These are phyloP conservation scores for Drosophila bipectinata DNA, from an alignment of 1,140 invertebrate genomes.

Conservation along the genomic window DNA sequence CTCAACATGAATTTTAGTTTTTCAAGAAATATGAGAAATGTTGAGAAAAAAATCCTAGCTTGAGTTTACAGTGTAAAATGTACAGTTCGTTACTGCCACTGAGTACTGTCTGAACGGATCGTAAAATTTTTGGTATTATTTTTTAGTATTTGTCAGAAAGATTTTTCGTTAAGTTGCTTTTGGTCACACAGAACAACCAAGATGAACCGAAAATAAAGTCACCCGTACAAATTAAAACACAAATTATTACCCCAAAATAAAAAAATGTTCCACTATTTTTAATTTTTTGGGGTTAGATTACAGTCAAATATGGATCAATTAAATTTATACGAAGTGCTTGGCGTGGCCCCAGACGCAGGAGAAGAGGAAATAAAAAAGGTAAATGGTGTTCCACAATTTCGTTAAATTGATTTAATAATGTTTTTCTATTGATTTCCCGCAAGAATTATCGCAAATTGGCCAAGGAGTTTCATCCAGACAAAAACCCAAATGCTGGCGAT, in stretches of 20 bases:
- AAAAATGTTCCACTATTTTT: slow-evolving; percentile 42
- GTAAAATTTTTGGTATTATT: not conserved
- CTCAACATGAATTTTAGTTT: too few species aligned
- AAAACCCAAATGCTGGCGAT: slow-evolving; percentile 92
- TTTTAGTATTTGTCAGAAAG: not conserved
- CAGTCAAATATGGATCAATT: slow-evolving; percentile 87
- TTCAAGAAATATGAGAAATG: too few species aligned
- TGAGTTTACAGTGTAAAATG: too few species aligned
- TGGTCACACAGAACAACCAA: slow-evolving; percentile 50
- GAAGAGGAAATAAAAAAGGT: slow-evolving; percentile 95
- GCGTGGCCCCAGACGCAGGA: slow-evolving; percentile 89
- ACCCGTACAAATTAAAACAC: slow-evolving; percentile 34
- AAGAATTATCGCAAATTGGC: slow-evolving; percentile 93
- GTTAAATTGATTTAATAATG: not conserved
- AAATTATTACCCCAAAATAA: slow-evolving; percentile 21
- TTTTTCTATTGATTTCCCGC: slow-evolving; percentile 33
- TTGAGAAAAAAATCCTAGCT: too few species aligned
- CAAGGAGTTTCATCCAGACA: slow-evolving; percentile 95
- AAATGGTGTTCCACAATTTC: slow-evolving; percentile 61
- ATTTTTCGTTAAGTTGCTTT: not conserved
- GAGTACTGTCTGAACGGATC: not conserved
- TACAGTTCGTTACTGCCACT: not conserved
- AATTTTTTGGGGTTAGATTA: slow-evolving; percentile 39
- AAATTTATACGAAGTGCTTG: slow-evolving; percentile 93
- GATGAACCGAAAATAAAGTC: slow-evolving; percentile 50